These are phyloP conservation scores for Sicus ferrugineus DNA, from an alignment of 2,888 invertebrate species.

Conservation along the genomic window DNA sequence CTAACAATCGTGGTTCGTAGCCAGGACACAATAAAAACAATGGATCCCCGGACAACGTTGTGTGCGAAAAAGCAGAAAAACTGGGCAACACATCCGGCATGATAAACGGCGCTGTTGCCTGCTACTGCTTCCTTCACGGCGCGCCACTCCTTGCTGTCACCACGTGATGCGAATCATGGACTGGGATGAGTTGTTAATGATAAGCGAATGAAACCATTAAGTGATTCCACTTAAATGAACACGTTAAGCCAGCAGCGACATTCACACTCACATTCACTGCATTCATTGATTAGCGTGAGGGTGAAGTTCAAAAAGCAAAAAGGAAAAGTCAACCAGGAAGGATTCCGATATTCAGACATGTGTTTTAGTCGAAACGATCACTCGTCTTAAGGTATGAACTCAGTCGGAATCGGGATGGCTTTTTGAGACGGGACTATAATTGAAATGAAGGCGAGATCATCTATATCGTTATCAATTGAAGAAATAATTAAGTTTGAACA, in stretches of 20 bases:
- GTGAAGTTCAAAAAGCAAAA: too few species aligned
- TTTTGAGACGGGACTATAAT: too few species aligned
- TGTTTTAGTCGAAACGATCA: too few species aligned
- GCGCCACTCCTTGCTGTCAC: constrained; percentile 4
- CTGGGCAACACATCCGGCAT: constrained; percentile 35
- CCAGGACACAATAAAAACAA: neutral
- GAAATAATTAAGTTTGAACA: too few species aligned
- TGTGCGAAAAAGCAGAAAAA: constrained; percentile 12
- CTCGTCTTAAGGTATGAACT: too few species aligned
- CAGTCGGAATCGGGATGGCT: too few species aligned
- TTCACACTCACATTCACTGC: neutral
- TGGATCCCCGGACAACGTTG: neutral
- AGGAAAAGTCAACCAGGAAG: too few species aligned
- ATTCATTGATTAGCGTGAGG: too few species aligned
- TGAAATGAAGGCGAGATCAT: too few species aligned
- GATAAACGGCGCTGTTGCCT: constrained; percentile 36
- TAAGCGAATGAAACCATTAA: constrained; percentile 61
- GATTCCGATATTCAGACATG: too few species aligned
- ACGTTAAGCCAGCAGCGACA: constrained; percentile 40
- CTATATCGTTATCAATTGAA: too few species aligned
- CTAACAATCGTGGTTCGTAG: neutral
- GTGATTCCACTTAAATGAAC: constrained; percentile 60
- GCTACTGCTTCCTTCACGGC: constrained; percentile 22
- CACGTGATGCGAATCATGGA: neutral
- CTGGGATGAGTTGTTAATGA: constrained; percentile 47